Conservation (phyloP, 1,140 invertebrate genomes). For the Drosophila elegans region DNA sequence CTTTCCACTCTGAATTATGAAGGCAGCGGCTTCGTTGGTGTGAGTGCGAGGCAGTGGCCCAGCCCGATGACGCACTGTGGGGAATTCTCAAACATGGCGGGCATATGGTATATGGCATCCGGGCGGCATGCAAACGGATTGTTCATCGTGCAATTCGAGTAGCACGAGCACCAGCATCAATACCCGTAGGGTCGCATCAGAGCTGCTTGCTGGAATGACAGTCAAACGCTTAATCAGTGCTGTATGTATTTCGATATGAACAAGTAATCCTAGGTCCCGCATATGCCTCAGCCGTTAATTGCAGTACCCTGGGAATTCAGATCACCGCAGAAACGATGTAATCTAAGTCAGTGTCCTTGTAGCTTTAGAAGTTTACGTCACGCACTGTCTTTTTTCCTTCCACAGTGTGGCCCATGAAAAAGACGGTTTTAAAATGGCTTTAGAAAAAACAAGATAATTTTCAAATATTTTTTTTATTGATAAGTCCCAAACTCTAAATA, state of each 20-base stretch:
- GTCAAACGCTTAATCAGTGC: conserved; percentile 49
- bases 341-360: not conserved
- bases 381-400: too few relatives aligned
- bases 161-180: not conserved
- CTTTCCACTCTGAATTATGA: conserved; percentile 73
- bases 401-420: too few relatives aligned
- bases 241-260: conserved; percentile 37
- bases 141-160: conserved; percentile 39
- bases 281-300: conserved; percentile 23
- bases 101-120: conserved; percentile 6
- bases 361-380: not conserved
- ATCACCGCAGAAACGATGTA: not conserved
- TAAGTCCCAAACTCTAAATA: too few relatives aligned
- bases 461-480: too few relatives aligned
- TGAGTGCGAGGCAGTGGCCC: conserved; percentile 7
- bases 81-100: conserved; percentile 53
- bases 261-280: conserved; percentile 47
- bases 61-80: conserved; percentile 58
- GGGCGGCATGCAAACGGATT: conserved; percentile 70
- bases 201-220: conserved; percentile 10
- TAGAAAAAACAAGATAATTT: too few relatives aligned
- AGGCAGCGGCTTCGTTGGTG: conserved; percentile 19
- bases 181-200: conserved; percentile 25
- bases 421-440: too few relatives aligned
- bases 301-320: not conserved